Evolutionary conservation across 2,797 vertebrate species (phyloP).

Genomic region (Aplochiton taeniatus): DNA sequence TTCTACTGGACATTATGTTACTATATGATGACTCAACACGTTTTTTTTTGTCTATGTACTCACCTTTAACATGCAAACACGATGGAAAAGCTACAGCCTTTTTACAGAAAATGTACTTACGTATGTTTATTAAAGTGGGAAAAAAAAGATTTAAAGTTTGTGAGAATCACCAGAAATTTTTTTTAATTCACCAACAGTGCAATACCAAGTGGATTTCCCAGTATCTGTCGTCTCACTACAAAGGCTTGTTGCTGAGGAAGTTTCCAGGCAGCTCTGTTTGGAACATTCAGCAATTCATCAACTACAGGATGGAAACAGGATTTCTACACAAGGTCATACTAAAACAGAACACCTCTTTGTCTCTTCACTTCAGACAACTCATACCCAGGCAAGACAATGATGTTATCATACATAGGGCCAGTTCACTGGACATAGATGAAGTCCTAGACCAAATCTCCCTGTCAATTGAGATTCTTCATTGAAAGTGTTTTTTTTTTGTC

Average conservation of each 20-base stretch:
- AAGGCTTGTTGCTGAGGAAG: conserved; percentile 57
- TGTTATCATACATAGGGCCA: too few species aligned
- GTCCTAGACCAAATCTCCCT: too few species aligned
- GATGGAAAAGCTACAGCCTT: not conserved
- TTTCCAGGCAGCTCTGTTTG: conserved; percentile 61
- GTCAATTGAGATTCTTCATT: too few species aligned
- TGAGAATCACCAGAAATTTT: too few species aligned
- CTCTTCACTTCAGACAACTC: conserved; percentile 6
- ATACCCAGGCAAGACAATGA: conserved; percentile 7
- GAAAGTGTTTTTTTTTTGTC: too few species aligned
- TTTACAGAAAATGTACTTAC: not conserved
- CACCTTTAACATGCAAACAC: not conserved
- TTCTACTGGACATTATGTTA: not conserved
- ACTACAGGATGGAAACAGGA: conserved; percentile 67
- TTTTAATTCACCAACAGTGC: not conserved
- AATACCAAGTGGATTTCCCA: conserved; percentile 27
- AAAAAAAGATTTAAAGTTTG: too few species aligned
- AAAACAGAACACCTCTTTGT: conserved; percentile 44
- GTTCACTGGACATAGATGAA: too few species aligned
- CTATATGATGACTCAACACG: not conserved
- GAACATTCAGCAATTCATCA: conserved; percentile 67
- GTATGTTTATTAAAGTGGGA: conserved; percentile 16
- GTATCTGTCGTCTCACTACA: conserved; percentile 32
- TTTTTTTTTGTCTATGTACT: not conserved
- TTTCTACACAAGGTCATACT: conserved; percentile 68